Evolutionary conservation across 2,113 vertebrate genomes (phyloP).

Genomic region (Corythornis vintsioides): DNA sequence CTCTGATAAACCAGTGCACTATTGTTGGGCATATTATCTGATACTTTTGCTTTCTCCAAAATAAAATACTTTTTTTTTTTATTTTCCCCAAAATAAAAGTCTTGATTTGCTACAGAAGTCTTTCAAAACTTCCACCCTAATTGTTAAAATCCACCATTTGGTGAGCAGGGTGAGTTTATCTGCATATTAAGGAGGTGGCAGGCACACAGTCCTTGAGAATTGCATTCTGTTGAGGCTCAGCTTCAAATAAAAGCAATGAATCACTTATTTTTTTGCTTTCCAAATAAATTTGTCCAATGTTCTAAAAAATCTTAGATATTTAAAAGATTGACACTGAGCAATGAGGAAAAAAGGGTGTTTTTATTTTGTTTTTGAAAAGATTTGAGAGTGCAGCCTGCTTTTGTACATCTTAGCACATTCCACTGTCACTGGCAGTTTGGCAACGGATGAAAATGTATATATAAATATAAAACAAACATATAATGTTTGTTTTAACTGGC

Average conservation of each 20-base stretch:
- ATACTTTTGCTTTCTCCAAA: background rate
- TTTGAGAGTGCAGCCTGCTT: background rate
- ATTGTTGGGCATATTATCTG: constrained; percentile 12
- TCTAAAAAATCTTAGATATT: background rate
- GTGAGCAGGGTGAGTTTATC: background rate
- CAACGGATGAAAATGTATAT: background rate
- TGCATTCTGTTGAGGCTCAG: constrained; percentile 8
- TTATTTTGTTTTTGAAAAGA: background rate
- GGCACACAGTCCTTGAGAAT: background rate
- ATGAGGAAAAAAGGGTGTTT: background rate
- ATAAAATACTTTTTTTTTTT: no score
- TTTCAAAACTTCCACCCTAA: constrained; percentile 19
- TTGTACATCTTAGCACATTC: constrained; percentile 20
- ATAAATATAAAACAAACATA: no score
- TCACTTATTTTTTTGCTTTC: constrained; percentile 4
- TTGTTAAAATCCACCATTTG: constrained; percentile 23
- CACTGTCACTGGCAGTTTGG: background rate
- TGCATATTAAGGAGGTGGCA: background rate
- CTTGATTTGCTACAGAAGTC: constrained; percentile 9
- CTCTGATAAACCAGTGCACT: constrained; percentile 11
- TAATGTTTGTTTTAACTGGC: constrained; percentile 12
- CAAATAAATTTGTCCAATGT: constrained; percentile 44
- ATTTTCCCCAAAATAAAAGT: no score
- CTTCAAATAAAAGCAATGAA: constrained; percentile 51
- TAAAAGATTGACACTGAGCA: background rate